Evolutionary conservation across 2,888 invertebrate genomes (phyloP).

Genomic region (Harpagoxenus sublaevis): DNA sequence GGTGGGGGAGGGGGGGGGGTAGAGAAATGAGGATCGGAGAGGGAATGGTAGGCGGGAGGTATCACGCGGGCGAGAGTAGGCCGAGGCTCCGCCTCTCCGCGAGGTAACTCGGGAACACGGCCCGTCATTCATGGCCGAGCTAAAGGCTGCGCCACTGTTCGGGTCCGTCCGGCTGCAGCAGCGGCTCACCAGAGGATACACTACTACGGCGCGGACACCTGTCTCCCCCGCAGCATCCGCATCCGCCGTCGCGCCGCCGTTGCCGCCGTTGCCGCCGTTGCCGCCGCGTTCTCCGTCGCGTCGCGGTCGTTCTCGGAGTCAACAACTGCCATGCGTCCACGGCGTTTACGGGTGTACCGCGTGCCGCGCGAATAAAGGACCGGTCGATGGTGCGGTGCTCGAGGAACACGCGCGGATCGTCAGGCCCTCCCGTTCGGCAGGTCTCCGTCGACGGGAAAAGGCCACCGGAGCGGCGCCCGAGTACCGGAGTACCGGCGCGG

Average conservation of each 20-base stretch:
- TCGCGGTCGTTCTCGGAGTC: slow-evolving; percentile 52
- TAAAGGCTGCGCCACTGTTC: slow-evolving; percentile 82
- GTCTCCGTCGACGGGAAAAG: slow-evolving; percentile 57
- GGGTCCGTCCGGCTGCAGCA: slow-evolving; percentile 77
- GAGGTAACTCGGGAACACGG: slow-evolving; percentile 80
- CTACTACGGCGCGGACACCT: slow-evolving; percentile 72
- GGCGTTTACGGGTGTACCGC: slow-evolving; percentile 58
- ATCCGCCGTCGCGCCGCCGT: slow-evolving; percentile 29
- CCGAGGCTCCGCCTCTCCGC: slow-evolving; percentile 87
- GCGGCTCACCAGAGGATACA: slow-evolving; percentile 74
- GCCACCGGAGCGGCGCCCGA: slow-evolving; percentile 60
- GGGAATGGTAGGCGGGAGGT: slow-evolving; percentile 76
- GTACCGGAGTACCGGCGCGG: slow-evolving; percentile 16
- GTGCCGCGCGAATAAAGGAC: slow-evolving; percentile 48
- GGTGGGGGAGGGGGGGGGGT: slow-evolving; percentile 27
- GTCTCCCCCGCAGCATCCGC: slow-evolving; percentile 73
- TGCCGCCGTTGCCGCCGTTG: no score
- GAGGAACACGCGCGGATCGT: slow-evolving; percentile 34
- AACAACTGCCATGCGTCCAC: slow-evolving; percentile 74
- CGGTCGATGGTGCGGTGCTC: slow-evolving; percentile 46
- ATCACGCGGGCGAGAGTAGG: slow-evolving; percentile 81
- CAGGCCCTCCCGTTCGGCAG: slow-evolving; percentile 28
- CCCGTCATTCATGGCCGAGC: slow-evolving; percentile 85
- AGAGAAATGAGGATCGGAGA: slow-evolving; percentile 63
- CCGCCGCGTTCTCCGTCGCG: slow-evolving; percentile 33